Percentiles rank a stretch among this genome's conserved stretches.
phyloP scores from a whole-genome alignment of 2,797 vertebrate species.

The Pyrocephalus nanus region DNA sequence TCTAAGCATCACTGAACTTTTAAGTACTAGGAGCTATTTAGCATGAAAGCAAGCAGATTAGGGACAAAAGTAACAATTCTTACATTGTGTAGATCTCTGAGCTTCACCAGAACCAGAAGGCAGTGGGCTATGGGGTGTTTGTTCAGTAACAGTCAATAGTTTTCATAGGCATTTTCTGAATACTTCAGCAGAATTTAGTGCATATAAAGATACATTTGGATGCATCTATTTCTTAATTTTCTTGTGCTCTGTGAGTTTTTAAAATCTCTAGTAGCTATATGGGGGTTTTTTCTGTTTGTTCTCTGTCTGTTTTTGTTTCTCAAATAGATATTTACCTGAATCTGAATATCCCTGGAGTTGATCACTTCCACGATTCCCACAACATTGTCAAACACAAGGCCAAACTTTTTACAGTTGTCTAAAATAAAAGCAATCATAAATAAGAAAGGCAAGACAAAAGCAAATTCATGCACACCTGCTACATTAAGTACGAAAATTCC shows the following conservation, averaged over 20 bases:
- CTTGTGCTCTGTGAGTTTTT: background rate
- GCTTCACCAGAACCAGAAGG: background rate
- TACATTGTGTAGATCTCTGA: background rate
- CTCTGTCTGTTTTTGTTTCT: background rate
- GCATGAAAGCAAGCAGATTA: background rate
- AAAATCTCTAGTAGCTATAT: background rate
- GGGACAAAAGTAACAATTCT: background rate
- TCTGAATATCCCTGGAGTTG: constrained; percentile 90
- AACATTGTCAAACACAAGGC: constrained; percentile 93
- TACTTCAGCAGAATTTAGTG: background rate
- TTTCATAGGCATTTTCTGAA: background rate
- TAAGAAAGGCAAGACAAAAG: background rate
- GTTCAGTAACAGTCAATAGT: background rate
- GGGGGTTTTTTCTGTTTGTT: background rate
- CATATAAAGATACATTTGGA: background rate
- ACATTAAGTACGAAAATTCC: background rate
- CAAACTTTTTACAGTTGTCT: constrained; percentile 98
- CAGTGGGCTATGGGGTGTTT: background rate
- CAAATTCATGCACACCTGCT: background rate
- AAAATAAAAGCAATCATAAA: constrained; percentile 7
- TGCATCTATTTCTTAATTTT: background rate
- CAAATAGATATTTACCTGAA: constrained; percentile 84
- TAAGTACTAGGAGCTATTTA: background rate
- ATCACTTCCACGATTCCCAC: constrained; percentile 98
- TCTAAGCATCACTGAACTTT: background rate